Evolutionary conservation across 2,113 vertebrate genomes (phyloP).

Genomic region (Nannobrachium achirus): DNA sequence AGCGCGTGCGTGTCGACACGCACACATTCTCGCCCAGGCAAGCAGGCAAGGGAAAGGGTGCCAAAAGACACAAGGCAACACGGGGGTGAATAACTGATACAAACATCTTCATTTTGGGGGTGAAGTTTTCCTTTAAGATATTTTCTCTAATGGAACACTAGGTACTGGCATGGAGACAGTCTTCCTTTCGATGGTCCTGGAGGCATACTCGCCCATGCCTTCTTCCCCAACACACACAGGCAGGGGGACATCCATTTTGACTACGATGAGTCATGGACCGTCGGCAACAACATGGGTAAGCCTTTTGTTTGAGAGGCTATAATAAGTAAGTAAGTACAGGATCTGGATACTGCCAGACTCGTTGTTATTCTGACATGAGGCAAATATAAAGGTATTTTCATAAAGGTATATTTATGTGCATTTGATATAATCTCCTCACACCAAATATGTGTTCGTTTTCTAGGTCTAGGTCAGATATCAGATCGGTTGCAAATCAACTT

Average conservation of each 20-base stretch:
- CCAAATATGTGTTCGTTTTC: too few species aligned
- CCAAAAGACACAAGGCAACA: too few species aligned
- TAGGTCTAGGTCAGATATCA: too few species aligned
- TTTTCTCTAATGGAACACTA: conserved; percentile 57
- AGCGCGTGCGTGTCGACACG: too few species aligned
- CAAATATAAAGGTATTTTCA: neutral
- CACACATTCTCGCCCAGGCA: too few species aligned
- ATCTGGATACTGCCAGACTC: neutral
- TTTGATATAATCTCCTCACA: too few species aligned
- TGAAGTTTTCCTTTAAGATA: too few species aligned
- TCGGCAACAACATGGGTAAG: conserved; percentile 90
- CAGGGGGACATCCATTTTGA: conserved; percentile 95
- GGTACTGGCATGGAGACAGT: conserved; percentile 93
- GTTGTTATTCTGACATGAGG: too few species aligned
- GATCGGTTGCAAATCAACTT: too few species aligned
- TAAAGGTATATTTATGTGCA: neutral
- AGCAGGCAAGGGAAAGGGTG: too few species aligned
- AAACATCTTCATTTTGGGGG: too few species aligned
- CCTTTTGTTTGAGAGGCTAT: neutral
- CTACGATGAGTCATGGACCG: conserved; percentile 93
- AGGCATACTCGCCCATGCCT: conserved; percentile 93
- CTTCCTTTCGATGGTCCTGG: conserved; percentile 93
- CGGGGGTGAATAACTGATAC: too few species aligned
- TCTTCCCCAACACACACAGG: conserved; percentile 91
- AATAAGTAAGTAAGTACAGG: neutral